Base-by-base conservation (phyloP, 2,797 vertebrate genomes). In the Rhadinocentrus ornatus region DNA sequence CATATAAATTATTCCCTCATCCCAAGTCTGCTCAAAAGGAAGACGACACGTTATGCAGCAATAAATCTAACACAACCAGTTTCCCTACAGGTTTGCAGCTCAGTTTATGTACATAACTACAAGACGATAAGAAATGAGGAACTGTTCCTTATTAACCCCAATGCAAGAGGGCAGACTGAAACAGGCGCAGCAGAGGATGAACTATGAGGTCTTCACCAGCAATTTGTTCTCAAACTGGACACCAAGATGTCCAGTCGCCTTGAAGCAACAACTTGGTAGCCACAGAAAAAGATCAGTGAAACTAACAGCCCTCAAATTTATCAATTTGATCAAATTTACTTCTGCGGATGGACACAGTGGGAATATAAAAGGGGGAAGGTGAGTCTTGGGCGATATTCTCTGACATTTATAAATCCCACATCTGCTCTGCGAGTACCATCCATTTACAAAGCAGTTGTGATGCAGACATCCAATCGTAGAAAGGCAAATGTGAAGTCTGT, bases 401-500 rank as follows among this genome's bases (percentile, higher is more conserved):
- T 35, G 69, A 56, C 59, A 61, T 73, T 72, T 35, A 67, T 13
- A 70, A 79, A 71, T 62, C 32, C 20, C 73, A 16, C 9, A 27
- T 67, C 75, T 71, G 66, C 61, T 77, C 63, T 80, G 53, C 50
- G 7, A 58, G 76, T 83, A 78, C 72, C 74, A 4, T 75, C 71
- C 50, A 59, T 65, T 70, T 24, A 71, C 72, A 81, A 61, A 81
- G 73, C 70, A 3, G 37, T 77, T 62, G 32, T 20, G 66, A 87
- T 29, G 80, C 74, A 75, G 69, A 86, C 82, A 67, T 83, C 78
- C 71, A 77, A 15, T 81, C 87, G 65, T 58, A 73, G 26, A 79
- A 89, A 91, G 89, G 90, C 88, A 86, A 88, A 89, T 62, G 90
- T 91, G 90, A 90, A 84, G 84, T 89, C 82, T 73, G 86, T 75